Evolutionary conservation across 2,888 invertebrate species (phyloP).

Genomic region (Argyra leucocephala): DNA sequence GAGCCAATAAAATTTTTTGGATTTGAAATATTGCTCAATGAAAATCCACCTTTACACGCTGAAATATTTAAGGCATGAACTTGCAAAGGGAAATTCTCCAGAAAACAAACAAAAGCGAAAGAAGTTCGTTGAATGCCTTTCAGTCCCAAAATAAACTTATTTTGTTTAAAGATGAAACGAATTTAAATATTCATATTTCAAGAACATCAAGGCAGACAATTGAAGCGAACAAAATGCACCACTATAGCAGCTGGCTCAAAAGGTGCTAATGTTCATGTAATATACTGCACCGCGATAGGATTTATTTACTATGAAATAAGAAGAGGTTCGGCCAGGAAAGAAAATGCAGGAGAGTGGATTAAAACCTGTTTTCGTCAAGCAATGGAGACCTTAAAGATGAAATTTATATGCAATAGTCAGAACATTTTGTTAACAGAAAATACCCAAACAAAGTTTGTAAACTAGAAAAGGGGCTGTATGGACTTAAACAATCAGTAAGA

Average conservation of each 20-base stretch:
- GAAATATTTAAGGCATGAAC: too few relatives aligned
- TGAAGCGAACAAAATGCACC: slow-evolving; percentile 10
- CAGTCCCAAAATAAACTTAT: slow-evolving; percentile 8
- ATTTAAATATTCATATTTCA: slow-evolving; percentile 10
- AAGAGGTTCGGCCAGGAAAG: neutral
- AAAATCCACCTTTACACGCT: too few relatives aligned
- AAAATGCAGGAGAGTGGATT: too few relatives aligned
- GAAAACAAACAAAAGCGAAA: slow-evolving; percentile 9
- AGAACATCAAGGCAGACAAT: neutral
- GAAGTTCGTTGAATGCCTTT: neutral
- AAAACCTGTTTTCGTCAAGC: too few relatives aligned
- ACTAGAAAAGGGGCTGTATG: too few relatives aligned
- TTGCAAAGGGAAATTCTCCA: neutral
- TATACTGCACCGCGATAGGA: neutral
- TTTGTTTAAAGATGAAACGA: neutral
- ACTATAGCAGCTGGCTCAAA: neutral
- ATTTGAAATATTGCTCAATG: too few relatives aligned
- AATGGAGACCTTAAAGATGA: too few relatives aligned
- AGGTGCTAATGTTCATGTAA: slow-evolving; percentile 1
- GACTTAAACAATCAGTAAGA: too few relatives aligned
- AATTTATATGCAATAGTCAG: too few relatives aligned
- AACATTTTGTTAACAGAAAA: too few relatives aligned
- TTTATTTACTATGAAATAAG: slow-evolving; percentile 1
- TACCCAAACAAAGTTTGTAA: too few relatives aligned
- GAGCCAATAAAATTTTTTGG: too few relatives aligned